phyloP scores from a whole-genome alignment of 2,113 vertebrate species.

The Tetrax tetrax region DNA sequence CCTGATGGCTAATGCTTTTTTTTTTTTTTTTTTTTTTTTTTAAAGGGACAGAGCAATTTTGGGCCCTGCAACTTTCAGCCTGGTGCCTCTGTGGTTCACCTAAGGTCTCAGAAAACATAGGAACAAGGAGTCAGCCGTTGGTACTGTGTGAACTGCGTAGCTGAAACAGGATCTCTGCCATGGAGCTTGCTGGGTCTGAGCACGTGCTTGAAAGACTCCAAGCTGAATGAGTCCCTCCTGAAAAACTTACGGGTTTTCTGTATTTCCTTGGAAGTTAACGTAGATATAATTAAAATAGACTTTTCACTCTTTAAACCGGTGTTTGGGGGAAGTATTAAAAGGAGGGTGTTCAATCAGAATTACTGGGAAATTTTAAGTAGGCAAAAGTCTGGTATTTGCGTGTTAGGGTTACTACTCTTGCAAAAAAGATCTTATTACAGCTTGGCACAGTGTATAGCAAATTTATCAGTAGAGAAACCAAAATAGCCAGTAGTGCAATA shows the following conservation, averaged over 20 bases:
- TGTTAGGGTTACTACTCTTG: neutral
- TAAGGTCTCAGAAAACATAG: neutral
- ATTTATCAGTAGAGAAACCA: neutral
- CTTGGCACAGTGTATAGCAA: neutral
- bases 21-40: too few relatives aligned
- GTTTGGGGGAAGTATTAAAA: neutral
- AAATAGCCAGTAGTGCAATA: neutral
- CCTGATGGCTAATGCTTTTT: neutral
- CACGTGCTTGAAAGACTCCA: neutral
- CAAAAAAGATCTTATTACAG: slow-evolving; percentile 7
- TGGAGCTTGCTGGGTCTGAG: neutral
- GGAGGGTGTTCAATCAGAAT: neutral
- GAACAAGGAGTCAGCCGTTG: rapidly evolving
- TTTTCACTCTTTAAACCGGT: neutral
- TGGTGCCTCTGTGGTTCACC: neutral
- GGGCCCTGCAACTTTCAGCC: neutral
- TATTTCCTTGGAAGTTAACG: neutral
- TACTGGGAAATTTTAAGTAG: neutral
- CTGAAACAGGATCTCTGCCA: neutral
- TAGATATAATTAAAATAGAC: neutral
- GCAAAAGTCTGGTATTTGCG: neutral
- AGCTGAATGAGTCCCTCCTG: neutral
- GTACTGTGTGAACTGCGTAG: rapidly evolving
- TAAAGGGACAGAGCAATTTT: rapidly evolving
- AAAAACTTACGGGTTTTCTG: neutral